Evolutionary conservation across 2,113 vertebrate genomes (phyloP), one percentile per base, ranked within the genome.

Genomic region (Clarias gariepinus): DNA sequence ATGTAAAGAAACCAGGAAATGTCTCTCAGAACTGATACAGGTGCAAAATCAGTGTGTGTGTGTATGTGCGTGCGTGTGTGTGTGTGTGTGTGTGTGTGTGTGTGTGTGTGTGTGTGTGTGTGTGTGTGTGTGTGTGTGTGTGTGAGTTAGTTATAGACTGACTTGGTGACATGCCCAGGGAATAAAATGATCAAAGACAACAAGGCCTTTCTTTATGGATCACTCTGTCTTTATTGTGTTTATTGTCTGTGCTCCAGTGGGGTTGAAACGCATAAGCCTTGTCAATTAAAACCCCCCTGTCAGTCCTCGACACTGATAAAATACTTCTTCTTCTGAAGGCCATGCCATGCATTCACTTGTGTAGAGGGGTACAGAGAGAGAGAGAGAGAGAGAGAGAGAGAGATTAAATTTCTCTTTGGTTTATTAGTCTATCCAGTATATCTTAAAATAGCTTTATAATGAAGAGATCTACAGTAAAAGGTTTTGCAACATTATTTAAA

Each of bases 171-270:
- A 87, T 89, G 86, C 84, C 85, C 83, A 85, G 91, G 90, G 87
- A 90, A 89, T 90, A 76, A 64, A 89, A 88, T 88, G 88, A 90
- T 90, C 89, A 89, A 88, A 86, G 84, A 84, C 87, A 91, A 89
- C 89, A 88, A 91, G 89, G 86, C 64, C 88, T 91, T 89, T 88
- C 89, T 89, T 89, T 89, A 88, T 90, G 85, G 84, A 86, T 87
- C 85, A 87, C 88, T 89, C 87, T 88, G 88, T 89, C 91, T 92
- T 90, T 92, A 91, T 91, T 91, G 91, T 88, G 79, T 86, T 90
- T 91, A 91, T 89, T 91, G 89, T 91, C 89, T 91, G 81, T 90
- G 88, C 90, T 92, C 89, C 87, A 57, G 76, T 85, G 88, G 88
- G 91, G 86, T 78, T 87, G 86, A 86, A 87, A 88, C 81, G 53